These are phyloP conservation scores for Acrocephalus kingi DNA, from an alignment of 2,113 vertebrate species.

Conservation along the genomic window DNA sequence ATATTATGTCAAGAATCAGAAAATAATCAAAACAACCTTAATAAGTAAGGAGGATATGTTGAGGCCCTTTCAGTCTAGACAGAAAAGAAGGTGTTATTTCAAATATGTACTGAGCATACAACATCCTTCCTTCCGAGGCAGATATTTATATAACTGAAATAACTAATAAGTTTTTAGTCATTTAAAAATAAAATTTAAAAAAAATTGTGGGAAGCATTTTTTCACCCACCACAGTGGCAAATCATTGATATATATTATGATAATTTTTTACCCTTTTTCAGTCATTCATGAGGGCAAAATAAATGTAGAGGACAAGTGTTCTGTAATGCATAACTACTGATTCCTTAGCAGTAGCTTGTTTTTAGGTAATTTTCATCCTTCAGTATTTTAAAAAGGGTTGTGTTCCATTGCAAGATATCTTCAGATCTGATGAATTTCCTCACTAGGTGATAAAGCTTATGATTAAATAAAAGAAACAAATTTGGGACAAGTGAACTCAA, in stretches of 20 bases:
- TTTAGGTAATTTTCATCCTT: neutral
- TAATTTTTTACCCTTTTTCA: neutral
- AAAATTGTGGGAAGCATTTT: neutral
- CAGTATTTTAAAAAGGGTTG: neutral
- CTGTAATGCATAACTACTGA: neutral
- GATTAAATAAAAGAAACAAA: neutral
- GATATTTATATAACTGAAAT: neutral
- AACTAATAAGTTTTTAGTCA: neutral
- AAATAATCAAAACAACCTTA: neutral
- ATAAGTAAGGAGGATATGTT: neutral
- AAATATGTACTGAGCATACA: neutral
- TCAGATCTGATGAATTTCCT: neutral
- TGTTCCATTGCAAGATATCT: neutral
- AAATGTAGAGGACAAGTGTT: constrained; percentile 1
- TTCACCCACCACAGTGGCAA: constrained; percentile 16
- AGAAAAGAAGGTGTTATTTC: neutral
- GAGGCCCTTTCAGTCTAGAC: neutral
- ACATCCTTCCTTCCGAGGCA: neutral
- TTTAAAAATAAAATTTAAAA: neutral
- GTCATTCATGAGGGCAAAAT: constrained; percentile 46
- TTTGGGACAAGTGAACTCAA: neutral
- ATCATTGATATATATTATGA: constrained; percentile 13
- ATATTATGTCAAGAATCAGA: neutral
- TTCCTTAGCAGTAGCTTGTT: neutral
- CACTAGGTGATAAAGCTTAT: neutral